Conservation (phyloP, 1,140 invertebrate genomes). For the Adelges cooleyi region DNA sequence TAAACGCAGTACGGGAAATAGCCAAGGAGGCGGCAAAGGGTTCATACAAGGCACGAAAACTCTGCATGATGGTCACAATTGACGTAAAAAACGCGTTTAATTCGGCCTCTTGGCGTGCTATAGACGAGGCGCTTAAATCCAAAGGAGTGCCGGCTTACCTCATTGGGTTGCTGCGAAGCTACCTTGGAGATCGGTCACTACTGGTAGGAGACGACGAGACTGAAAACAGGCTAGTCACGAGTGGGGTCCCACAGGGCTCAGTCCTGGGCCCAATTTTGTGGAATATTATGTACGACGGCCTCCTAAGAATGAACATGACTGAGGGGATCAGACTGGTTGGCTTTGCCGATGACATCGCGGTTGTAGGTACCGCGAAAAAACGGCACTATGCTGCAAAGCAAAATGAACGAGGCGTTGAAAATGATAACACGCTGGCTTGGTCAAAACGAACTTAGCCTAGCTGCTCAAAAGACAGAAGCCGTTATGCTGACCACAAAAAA, state of each 20-base stretch:
- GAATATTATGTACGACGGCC: conserved; percentile 7
- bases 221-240: not conserved
- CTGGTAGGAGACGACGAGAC: not conserved
- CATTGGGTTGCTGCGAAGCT: not conserved
- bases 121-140: not conserved
- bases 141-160: not conserved
- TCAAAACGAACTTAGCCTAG: not conserved
- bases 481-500: not conserved
- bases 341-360: not conserved
- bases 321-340: not conserved
- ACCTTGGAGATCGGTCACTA: not conserved
- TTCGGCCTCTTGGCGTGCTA: not conserved
- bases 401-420: not conserved
- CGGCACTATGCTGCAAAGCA: not conserved
- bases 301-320: not conserved
- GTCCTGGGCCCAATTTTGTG: not conserved
- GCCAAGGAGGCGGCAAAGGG: not conserved
- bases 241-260: not conserved
- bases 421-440: not conserved
- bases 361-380: not conserved
- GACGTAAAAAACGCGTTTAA: not conserved
- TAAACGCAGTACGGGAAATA: not conserved
- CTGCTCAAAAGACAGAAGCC: not conserved
- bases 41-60: not conserved
- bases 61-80: not conserved